A percentile compares a stretch with the other conserved stretches of the same genome.
Conservation (phyloP, 2,888 invertebrate species). For the Xylophagus ater region DNA sequence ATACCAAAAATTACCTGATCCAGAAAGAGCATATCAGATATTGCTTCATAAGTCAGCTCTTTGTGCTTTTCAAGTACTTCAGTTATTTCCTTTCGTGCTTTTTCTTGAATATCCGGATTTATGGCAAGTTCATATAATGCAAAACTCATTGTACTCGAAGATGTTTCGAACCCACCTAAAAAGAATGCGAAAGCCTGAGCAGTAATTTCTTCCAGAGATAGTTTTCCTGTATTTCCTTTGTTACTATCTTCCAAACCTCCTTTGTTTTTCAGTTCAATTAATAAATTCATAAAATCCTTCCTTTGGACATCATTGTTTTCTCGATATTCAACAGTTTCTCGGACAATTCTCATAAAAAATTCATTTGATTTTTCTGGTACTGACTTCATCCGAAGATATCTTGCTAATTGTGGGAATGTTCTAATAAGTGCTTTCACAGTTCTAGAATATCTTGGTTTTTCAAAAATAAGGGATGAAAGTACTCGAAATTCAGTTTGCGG, state of each 20-base stretch:
- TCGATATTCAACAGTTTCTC: slow-evolving; percentile 11
- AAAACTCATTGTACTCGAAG: slow-evolving; percentile 41
- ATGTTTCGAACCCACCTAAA: slow-evolving; percentile 46
- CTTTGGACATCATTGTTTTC: slow-evolving; percentile 10
- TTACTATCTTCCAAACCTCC: slow-evolving; percentile 5
- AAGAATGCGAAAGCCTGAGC: slow-evolving; percentile 47
- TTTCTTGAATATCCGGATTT: slow-evolving; percentile 35
- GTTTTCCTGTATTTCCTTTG: slow-evolving; percentile 12
- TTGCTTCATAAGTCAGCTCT: slow-evolving; percentile 38
- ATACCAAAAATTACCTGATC: slow-evolving; percentile 41
- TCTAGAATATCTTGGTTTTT: too few relatives aligned
- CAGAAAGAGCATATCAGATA: slow-evolving; percentile 42
- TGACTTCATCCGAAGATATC: slow-evolving; percentile 1
- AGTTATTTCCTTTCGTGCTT: slow-evolving; percentile 38
- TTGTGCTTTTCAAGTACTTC: slow-evolving; percentile 27
- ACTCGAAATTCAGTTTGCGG: too few relatives aligned
- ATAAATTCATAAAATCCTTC: slow-evolving; percentile 16
- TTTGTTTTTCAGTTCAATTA: slow-evolving; percentile 9
- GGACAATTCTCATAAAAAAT: slow-evolving; percentile 14
- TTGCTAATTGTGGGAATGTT: slow-evolving; percentile 7
- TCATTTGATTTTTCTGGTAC: slow-evolving; percentile 2
- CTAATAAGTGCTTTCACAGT: too few relatives aligned
- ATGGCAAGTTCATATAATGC: slow-evolving; percentile 39
- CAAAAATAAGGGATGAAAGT: too few relatives aligned
- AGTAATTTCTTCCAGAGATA: slow-evolving; percentile 40